Evolutionary conservation across 2,113 vertebrate species (phyloP).

Genomic region (Sander vitreus): DNA sequence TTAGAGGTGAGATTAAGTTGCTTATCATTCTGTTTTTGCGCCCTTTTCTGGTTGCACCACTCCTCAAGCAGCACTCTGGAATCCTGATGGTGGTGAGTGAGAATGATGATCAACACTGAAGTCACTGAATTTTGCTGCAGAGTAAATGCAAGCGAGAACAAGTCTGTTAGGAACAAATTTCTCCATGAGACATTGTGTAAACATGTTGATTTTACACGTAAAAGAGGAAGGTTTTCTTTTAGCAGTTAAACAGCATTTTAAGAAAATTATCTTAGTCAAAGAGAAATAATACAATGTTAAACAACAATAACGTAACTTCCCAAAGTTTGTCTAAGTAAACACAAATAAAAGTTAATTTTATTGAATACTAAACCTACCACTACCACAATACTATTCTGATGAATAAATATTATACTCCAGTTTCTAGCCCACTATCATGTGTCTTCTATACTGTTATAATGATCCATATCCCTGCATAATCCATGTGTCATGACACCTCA

Average conservation of each 20-base stretch:
- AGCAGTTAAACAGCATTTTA: not conserved
- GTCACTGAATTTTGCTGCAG: slow-evolving; percentile 35
- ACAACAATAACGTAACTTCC: not conserved
- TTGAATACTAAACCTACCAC: not conserved
- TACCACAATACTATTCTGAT: too few relatives aligned
- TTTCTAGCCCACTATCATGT: slow-evolving; percentile 15
- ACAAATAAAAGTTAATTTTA: not conserved
- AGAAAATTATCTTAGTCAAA: not conserved
- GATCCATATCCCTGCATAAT: slow-evolving; percentile 42
- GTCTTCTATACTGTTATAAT: slow-evolving; percentile 30
- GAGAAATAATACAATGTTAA: not conserved
- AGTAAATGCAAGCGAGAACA: slow-evolving; percentile 40
- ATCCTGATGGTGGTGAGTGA: slow-evolving; percentile 68
- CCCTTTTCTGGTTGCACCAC: slow-evolving; percentile 50
- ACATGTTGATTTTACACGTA: slow-evolving; percentile 25
- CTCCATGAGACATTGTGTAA: slow-evolving; percentile 31
- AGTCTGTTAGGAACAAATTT: slow-evolving; percentile 23
- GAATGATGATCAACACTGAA: slow-evolving; percentile 52
- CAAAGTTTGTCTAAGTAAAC: not conserved
- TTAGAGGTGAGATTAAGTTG: slow-evolving; percentile 80
- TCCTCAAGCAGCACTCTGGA: slow-evolving; percentile 58
- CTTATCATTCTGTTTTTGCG: slow-evolving; percentile 73
- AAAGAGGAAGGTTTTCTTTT: not conserved
- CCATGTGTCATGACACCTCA: slow-evolving; percentile 38
- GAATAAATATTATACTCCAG: not conserved